A percentile compares a stretch with the other conserved stretches of the same genome.
Evolutionary conservation across 2,113 vertebrate species (phyloP).

Genomic region (Genyomyrus donnyi): DNA sequence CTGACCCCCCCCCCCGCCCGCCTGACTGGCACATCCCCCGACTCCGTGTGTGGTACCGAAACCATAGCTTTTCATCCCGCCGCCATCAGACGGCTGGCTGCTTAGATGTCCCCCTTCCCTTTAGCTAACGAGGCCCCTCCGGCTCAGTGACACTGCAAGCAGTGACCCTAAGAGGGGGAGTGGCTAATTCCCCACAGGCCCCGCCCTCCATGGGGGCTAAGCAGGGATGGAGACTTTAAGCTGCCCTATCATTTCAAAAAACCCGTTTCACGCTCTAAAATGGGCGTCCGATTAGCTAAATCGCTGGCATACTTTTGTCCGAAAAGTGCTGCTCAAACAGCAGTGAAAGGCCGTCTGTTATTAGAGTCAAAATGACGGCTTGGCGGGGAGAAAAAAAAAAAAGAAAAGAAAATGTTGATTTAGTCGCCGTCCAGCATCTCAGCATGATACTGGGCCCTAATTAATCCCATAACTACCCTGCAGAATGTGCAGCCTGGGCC

Average conservation of each 20-base stretch:
- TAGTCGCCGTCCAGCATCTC: not conserved
- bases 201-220: not conserved
- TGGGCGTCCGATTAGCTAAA: not conserved
- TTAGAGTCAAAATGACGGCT: not conserved
- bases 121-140: not conserved
- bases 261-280: not conserved
- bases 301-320: not conserved
- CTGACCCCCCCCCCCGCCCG: constrained; percentile 23
- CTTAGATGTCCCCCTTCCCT: constrained; percentile 17
- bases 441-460: not conserved
- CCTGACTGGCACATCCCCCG: constrained; percentile 39
- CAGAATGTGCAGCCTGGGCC: not conserved
- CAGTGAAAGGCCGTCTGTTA: not conserved
- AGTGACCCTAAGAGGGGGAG: constrained; percentile 5
- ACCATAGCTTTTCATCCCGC: constrained; percentile 30
- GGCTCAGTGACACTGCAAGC: not conserved
- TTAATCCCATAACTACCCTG: not conserved
- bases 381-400: not conserved
- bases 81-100: constrained; percentile 33
- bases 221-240: not conserved
- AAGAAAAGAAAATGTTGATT: not conserved
- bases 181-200: not conserved
- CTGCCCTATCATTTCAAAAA: not conserved
- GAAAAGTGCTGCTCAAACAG: not conserved
- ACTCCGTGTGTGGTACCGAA: constrained; percentile 44